Conservation (phyloP, 2,113 vertebrate genomes). For the Menura novaehollandiae region DNA sequence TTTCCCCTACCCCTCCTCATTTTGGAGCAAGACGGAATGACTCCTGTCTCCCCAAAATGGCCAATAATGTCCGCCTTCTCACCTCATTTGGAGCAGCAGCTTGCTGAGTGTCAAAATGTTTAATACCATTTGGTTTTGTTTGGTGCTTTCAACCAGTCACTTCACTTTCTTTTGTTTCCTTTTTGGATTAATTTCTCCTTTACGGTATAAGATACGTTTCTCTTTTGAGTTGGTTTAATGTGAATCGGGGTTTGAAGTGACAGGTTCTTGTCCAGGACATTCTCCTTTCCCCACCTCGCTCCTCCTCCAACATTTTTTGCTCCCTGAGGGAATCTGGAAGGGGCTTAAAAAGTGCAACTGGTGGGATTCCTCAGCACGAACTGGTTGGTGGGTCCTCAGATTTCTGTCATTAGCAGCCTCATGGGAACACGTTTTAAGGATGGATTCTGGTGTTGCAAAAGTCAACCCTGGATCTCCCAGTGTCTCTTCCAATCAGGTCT, state of each 20-base stretch:
- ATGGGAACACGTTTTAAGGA: conserved; percentile 57
- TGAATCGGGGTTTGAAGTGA: conserved; percentile 96
- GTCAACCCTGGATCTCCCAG: conserved; percentile 69
- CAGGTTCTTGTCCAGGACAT: not conserved
- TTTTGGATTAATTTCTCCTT: conserved; percentile 47
- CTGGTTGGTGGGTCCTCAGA: conserved; percentile 12
- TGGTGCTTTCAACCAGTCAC: conserved; percentile 72
- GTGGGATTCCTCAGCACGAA: conserved; percentile 23
- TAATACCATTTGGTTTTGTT: conserved; percentile 72
- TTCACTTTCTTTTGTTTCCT: conserved; percentile 63
- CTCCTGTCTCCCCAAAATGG: conserved; percentile 90
- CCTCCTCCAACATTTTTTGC: conserved; percentile 24
- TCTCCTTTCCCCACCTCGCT: conserved; percentile 17
- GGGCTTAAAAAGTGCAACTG: conserved; percentile 58
- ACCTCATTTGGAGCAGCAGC: conserved; percentile 80
- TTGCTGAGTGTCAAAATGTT: conserved; percentile 81
- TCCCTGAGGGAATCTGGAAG: conserved; percentile 56
- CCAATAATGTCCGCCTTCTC: conserved; percentile 86
- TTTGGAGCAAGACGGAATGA: conserved; percentile 87
- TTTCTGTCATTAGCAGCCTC: conserved; percentile 46
- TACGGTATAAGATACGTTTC: not conserved
- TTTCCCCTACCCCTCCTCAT: conserved; percentile 73
- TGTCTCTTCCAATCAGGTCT: conserved; percentile 75
- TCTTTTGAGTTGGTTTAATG: conserved; percentile 81
- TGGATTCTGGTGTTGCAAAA: conserved; percentile 70